Percentiles rank a stretch among this genome's conserved stretches.
phyloP scores from a whole-genome alignment of 2,797 vertebrate species.

The Glyptemys insculpta region DNA sequence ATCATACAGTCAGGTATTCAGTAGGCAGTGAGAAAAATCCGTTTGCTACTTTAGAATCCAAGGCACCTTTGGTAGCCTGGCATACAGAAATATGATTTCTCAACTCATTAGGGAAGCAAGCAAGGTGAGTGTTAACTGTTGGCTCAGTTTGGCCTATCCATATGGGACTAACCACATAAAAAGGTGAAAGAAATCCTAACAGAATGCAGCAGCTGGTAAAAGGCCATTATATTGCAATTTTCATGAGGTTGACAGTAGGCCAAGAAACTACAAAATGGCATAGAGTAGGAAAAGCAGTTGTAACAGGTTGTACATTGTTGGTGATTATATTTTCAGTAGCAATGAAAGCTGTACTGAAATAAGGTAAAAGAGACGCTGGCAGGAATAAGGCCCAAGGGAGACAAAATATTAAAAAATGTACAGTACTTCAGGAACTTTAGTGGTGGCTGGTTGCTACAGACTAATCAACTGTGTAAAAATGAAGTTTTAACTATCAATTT shows the following conservation, averaged over 20 bases:
- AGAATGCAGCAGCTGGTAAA: slow-evolving; percentile 68
- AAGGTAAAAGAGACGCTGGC: slow-evolving; percentile 25
- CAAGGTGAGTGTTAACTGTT: slow-evolving; percentile 39
- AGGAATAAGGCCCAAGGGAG: slow-evolving; percentile 40
- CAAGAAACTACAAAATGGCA: slow-evolving; percentile 65
- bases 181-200: slow-evolving; percentile 63
- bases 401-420: slow-evolving; percentile 55
- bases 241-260: slow-evolving; percentile 53
- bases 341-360: slow-evolving; percentile 42
- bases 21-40: neutral
- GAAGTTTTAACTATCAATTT: slow-evolving; percentile 55
- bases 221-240: slow-evolving; percentile 63
- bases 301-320: slow-evolving; percentile 51
- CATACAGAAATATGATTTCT: slow-evolving; percentile 52
- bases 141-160: slow-evolving; percentile 40
- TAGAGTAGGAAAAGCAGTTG: slow-evolving; percentile 52
- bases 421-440: slow-evolving; percentile 29
- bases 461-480: slow-evolving; percentile 66
- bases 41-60: slow-evolving; percentile 25
- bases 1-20: neutral
- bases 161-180: slow-evolving; percentile 53
- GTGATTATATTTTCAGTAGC: slow-evolving; percentile 57
- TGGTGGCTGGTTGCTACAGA: slow-evolving; percentile 14
- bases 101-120: slow-evolving; percentile 44
- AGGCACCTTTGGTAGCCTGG: slow-evolving; percentile 34